Conservation (phyloP, 37 sponge, comb jelly and placozoan species). For the Cliona cf. orientalis region DNA sequence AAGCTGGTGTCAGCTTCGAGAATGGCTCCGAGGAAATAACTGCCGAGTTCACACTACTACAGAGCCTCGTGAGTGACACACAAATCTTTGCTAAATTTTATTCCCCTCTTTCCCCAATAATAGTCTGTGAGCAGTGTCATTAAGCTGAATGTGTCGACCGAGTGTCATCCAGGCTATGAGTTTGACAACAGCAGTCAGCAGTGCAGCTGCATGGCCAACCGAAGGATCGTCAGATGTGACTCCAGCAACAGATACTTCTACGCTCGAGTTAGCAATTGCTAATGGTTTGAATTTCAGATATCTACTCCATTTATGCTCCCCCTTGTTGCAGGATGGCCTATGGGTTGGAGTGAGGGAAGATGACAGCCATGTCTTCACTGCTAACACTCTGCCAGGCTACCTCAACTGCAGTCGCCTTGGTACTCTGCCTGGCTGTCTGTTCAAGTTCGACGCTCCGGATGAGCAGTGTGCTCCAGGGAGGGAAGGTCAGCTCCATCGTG, state of each 20-base stretch:
- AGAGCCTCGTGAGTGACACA: constrained; percentile 33
- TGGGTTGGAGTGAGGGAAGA: constrained; percentile 39
- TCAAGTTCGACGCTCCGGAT: constrained; percentile 47
- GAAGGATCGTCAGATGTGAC: constrained; percentile 49
- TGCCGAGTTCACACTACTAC: constrained; percentile 37
- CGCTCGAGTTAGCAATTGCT: constrained; percentile 38
- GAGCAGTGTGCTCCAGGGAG: constrained; percentile 67
- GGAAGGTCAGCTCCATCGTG: too few relatives aligned
- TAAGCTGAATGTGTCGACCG: constrained; percentile 9
- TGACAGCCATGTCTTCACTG: background rate
- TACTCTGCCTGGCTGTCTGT: constrained; percentile 55
- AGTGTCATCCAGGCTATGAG: constrained; percentile 76
- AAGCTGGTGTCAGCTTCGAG: background rate
- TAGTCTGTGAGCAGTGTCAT: constrained; percentile 5
- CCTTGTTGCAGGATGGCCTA: constrained; percentile 29
- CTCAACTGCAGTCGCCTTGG: constrained; percentile 61
- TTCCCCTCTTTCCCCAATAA: background rate
- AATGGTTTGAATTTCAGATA: background rate
- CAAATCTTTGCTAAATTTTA: background rate
- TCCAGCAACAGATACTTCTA: constrained; percentile 55
- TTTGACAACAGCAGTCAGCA: background rate
- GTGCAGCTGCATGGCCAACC: constrained; percentile 19
- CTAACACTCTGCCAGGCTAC: constrained; percentile 54
- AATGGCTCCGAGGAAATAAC: constrained; percentile 16
- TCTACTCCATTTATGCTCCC: background rate